These are phyloP conservation scores for Cardiocondyla obscurior DNA, from an alignment of 1,140 invertebrate species.

Conservation along the genomic window DNA sequence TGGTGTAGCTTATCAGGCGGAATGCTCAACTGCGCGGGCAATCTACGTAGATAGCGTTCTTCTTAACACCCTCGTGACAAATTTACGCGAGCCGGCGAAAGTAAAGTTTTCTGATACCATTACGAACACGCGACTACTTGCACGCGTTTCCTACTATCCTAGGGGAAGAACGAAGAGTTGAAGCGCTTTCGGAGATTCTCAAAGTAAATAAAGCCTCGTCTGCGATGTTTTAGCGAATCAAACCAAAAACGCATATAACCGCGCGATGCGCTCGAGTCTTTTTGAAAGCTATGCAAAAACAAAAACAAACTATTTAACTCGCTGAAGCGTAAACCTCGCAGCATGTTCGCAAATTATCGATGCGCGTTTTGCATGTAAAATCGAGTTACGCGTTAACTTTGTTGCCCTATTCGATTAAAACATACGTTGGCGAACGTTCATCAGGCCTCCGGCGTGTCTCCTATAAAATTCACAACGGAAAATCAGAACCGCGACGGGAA, in stretches of 20 bases:
- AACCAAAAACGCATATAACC: too few species aligned
- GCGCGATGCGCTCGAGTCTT: too few species aligned
- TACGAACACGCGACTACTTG: not conserved
- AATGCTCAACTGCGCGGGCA: constrained; percentile 18
- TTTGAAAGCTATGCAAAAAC: not conserved
- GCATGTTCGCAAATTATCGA: constrained; percentile 59
- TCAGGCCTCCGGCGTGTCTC: not conserved
- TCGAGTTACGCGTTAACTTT: not conserved
- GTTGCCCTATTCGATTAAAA: constrained; percentile 27
- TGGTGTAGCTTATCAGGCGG: constrained; percentile 31
- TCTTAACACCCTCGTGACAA: constrained; percentile 5
- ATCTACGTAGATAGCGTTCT: constrained; percentile 4
- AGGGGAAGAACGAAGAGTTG: not conserved
- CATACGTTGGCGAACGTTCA: constrained; percentile 14
- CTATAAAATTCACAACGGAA: constrained; percentile 4
- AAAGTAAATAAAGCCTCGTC: not conserved
- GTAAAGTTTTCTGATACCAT: constrained; percentile 5
- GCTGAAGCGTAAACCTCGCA: constrained; percentile 32
- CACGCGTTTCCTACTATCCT: not conserved
- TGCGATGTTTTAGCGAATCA: not conserved
- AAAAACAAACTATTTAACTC: constrained; percentile 37
- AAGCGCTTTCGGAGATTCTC: not conserved
- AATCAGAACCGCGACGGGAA: not conserved
- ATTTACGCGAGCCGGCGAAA: not conserved
- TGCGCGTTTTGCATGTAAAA: constrained; percentile 40